Conservation (phyloP, 2,797 vertebrate species). For the Lutjanus argentimaculatus region DNA sequence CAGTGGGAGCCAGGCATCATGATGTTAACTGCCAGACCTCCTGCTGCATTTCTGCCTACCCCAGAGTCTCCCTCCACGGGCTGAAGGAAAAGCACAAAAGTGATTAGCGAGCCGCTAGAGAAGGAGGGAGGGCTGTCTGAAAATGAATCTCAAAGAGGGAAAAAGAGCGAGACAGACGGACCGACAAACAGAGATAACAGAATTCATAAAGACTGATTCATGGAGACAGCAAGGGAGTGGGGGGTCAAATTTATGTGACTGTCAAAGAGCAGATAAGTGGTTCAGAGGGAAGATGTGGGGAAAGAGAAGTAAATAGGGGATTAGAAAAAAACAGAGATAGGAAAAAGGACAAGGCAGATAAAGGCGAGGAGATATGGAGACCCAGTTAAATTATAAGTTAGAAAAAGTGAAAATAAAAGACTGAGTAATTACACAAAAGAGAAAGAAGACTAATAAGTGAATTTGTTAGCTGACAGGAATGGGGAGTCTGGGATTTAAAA, state of each 20-base stretch:
- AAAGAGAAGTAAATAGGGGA: slow-evolving; percentile 62
- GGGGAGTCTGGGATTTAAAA: slow-evolving; percentile 18
- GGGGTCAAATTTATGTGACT: slow-evolving; percentile 86
- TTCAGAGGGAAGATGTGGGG: slow-evolving; percentile 60
- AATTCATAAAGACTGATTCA: slow-evolving; percentile 77
- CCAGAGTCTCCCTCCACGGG: slow-evolving; percentile 75
- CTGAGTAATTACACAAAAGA: slow-evolving; percentile 29
- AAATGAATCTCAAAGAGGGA: slow-evolving; percentile 67
- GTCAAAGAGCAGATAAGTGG: slow-evolving; percentile 88
- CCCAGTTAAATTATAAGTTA: slow-evolving; percentile 26
- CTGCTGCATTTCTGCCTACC: slow-evolving; percentile 73
- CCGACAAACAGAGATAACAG: slow-evolving; percentile 72
- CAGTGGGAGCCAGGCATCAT: slow-evolving; percentile 70
- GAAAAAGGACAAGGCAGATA: slow-evolving; percentile 55
- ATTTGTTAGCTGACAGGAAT: slow-evolving; percentile 23
- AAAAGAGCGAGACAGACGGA: slow-evolving; percentile 61
- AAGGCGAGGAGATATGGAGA: slow-evolving; percentile 33
- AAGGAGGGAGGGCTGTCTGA: slow-evolving; percentile 63
- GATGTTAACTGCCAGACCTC: slow-evolving; percentile 73
- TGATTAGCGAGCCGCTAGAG: slow-evolving; percentile 76
- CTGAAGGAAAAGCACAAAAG: slow-evolving; percentile 84
- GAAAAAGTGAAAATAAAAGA: slow-evolving; percentile 42
- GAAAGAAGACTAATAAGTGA: background rate
- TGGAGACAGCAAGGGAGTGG: slow-evolving; percentile 77
- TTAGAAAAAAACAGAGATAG: slow-evolving; percentile 51